phyloP scores from a whole-genome alignment of 2,113 vertebrate species.

The Baryphthengus martii region DNA sequence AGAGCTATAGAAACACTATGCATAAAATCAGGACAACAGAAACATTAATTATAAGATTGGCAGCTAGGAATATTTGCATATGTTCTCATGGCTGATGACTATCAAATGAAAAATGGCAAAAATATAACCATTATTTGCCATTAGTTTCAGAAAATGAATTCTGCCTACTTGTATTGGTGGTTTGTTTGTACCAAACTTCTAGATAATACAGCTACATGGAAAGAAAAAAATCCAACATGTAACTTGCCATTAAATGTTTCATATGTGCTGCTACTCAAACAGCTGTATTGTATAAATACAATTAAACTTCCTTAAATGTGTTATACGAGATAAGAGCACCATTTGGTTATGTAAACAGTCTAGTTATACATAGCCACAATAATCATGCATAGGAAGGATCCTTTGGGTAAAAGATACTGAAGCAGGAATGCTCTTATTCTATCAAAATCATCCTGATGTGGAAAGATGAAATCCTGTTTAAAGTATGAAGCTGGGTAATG shows the following conservation, averaged over 20 bases:
- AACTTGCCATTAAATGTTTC: not conserved
- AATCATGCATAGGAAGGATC: not conserved
- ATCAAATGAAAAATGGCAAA: not conserved
- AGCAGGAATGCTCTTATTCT: not conserved
- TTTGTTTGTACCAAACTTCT: not conserved
- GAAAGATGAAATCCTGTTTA: not conserved
- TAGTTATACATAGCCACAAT: not conserved
- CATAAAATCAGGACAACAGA: not conserved
- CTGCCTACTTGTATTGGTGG: not conserved
- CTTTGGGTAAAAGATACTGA: not conserved
- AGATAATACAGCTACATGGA: not conserved
- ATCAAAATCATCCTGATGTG: not conserved
- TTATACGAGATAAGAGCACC: not conserved
- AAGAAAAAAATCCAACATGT: no score
- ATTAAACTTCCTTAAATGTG: not conserved
- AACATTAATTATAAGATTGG: not conserved
- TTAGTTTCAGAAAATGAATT: not conserved
- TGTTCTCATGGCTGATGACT: not conserved
- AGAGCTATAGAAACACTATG: not conserved
- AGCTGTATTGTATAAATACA: not conserved
- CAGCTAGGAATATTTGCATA: not conserved
- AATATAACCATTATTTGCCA: not conserved
- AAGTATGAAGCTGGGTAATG: not conserved
- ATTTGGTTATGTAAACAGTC: not conserved
- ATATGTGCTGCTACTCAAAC: not conserved